A percentile compares a stretch with the other conserved stretches of the same genome.
These are phyloP conservation scores for Cybosia mesomella DNA, from an alignment of 2,888 invertebrate species.

Conservation along the genomic window DNA sequence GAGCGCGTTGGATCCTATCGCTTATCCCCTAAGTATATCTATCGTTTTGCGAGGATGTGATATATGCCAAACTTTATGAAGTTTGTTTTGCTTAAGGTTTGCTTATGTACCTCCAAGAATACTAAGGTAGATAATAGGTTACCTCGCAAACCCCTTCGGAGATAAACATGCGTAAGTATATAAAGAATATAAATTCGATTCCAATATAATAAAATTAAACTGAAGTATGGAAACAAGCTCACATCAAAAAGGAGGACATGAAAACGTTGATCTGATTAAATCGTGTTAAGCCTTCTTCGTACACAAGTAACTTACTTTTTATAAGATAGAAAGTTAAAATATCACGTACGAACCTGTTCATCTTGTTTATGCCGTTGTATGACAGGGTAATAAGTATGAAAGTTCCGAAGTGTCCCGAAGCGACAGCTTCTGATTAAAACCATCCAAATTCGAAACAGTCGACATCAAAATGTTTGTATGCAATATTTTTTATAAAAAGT, in stretches of 20 bases:
- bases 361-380: conserved; percentile 15
- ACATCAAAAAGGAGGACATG: neutral
- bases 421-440: conserved; percentile 15
- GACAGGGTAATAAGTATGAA: neutral
- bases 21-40: neutral
- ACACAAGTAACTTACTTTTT: conserved; percentile 13
- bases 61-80: no score
- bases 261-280: conserved; percentile 6
- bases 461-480: neutral
- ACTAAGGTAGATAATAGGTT: no score
- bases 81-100: neutral
- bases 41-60: no score
- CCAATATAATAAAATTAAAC: neutral
- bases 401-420: conserved; percentile 14
- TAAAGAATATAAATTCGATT: neutral
- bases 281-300: conserved; percentile 6
- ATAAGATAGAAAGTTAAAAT: conserved; percentile 9
- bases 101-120: neutral
- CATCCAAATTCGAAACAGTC: neutral
- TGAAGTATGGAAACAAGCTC: neutral
- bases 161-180: neutral
- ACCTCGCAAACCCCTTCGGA: neutral
- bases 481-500: neutral
- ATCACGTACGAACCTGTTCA: conserved; percentile 11
- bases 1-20: neutral